These are phyloP conservation scores for Watsonalla cultraria DNA, from an alignment of 2,888 invertebrate genomes.

Conservation along the genomic window DNA sequence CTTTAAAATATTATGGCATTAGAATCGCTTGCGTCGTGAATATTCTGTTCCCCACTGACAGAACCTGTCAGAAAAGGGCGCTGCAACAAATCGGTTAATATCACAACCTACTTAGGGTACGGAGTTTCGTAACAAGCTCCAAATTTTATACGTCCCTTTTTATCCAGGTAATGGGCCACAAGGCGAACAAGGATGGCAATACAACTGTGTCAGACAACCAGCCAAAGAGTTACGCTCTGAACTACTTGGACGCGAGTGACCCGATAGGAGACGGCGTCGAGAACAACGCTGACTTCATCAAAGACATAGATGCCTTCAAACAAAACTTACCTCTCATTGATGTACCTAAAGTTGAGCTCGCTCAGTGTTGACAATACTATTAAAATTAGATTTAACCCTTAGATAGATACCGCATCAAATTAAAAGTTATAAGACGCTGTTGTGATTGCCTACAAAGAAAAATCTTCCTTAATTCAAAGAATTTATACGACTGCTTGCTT, in stretches of 20 bases:
- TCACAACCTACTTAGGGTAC: no score
- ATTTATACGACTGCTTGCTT: no score
- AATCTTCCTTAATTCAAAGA: no score
- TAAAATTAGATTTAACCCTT: background rate
- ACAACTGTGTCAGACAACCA: slow-evolving; percentile 12
- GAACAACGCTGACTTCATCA: slow-evolving; percentile 44
- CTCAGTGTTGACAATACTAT: slow-evolving; percentile 40
- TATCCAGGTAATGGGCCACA: slow-evolving; percentile 57
- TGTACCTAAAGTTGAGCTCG: slow-evolving; percentile 40
- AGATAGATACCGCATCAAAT: no score
- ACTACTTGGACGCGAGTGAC: slow-evolving; percentile 40
- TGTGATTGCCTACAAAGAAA: no score
- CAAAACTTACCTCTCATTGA: slow-evolving; percentile 35
- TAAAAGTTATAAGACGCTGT: no score
- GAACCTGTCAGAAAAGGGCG: no score
- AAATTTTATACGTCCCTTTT: background rate
- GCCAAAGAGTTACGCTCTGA: slow-evolving; percentile 36
- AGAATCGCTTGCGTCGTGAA: no score
- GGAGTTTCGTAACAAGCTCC: no score
- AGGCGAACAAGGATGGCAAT: slow-evolving; percentile 24
- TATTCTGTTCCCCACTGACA: no score
- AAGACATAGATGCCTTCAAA: slow-evolving; percentile 44
- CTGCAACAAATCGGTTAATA: no score
- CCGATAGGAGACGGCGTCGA: slow-evolving; percentile 42
- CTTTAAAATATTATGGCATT: no score